Base-by-base conservation (phyloP, 2,113 vertebrate species). In the Lethenteron camtschaticum region DNA sequence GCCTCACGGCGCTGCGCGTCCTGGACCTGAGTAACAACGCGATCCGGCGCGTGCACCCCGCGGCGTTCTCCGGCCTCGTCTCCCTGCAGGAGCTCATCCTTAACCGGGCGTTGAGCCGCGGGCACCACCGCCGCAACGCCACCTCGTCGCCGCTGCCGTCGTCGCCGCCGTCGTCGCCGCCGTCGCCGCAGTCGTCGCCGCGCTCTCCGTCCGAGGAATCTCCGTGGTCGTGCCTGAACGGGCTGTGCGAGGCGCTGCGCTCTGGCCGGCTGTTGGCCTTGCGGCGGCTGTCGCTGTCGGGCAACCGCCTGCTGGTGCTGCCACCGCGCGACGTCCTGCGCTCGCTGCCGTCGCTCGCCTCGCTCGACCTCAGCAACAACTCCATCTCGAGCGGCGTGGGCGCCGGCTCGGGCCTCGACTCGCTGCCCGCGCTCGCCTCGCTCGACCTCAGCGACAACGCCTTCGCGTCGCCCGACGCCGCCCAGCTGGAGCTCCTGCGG, bases 11-110 rank as follows among this genome's bases (percentile, higher is more conserved):
- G 72, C 79, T 97, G 60, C 77, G 73, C 68, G 76, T 77, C 57
- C 82, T 97, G 70, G 88, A 97, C 76, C 79, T 97, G 72, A 87
- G 88, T 76, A 79, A 85, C 78, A 96, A 91, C 77, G 78, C 71
- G 1, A 78, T 96, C 71, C 57, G 1, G 3, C 13, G 2, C 56
- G 81, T 96, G 71, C 85, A 78, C 72, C 55, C 73, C 4, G 74
- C 76, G 2, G 83, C 87, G 55, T 90, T 95, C 76, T 41, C 56
- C 24, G 74, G 80, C 55, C 13, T 66, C 12, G 84, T 78, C 69
- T 77, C 77, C 1, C 71, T 95, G 69, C 78, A 76, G 73, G 78
- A 87, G 63, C 77, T 94, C 69, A 77, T 83, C 71, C 75, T 87
- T 58, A 75, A 78, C 9, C 76, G 73, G 2, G 76, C 80, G 12